Evolutionary conservation across 2,888 invertebrate genomes (phyloP).

Genomic region (Nephrotoma guestfalica): DNA sequence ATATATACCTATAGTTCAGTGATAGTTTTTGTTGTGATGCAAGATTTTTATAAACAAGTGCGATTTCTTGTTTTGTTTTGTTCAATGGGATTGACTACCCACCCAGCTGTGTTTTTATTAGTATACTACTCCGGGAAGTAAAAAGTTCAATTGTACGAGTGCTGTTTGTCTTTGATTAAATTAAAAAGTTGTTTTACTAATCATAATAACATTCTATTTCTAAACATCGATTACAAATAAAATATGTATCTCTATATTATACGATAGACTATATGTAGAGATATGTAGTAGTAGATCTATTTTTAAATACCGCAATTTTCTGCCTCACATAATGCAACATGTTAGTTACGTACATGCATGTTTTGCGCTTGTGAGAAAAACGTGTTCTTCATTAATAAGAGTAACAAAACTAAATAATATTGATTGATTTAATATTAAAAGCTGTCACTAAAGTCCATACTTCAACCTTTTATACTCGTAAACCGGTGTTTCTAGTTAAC

Average conservation of each 20-base stretch:
- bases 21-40: neutral
- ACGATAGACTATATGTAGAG: too few species aligned
- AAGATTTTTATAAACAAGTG: neutral
- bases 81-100: neutral
- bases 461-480: too few species aligned
- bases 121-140: neutral
- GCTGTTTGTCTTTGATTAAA: neutral
- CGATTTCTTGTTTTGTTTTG: neutral
- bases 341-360: too few species aligned
- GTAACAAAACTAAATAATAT: too few species aligned
- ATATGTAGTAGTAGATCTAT: too few species aligned
- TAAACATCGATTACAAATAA: neutral
- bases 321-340: neutral
- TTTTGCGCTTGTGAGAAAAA: too few species aligned
- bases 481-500: too few species aligned
- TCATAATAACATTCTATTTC: neutral
- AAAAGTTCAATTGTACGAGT: neutral
- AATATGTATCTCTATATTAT: neutral
- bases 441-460: too few species aligned
- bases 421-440: too few species aligned
- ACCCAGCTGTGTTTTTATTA: neutral
- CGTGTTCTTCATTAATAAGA: too few species aligned
- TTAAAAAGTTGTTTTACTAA: neutral
- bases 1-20: neutral
- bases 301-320: neutral